Evolutionary conservation across 2,888 invertebrate genomes (phyloP), one percentile per base, ranked within the genome.

Genomic region (Cerastis leucographa): DNA sequence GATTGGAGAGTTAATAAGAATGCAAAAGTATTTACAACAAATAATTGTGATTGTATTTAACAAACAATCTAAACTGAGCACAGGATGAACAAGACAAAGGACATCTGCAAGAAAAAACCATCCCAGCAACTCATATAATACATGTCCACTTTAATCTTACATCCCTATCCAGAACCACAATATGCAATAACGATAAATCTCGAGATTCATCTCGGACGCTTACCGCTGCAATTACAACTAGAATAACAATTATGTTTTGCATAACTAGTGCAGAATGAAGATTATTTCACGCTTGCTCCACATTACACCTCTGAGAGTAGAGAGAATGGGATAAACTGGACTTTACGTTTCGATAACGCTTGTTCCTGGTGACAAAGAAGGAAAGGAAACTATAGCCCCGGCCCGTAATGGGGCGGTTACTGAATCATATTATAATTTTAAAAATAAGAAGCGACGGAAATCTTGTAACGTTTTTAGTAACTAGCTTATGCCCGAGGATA

Each of bases 171-270:
- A 69, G 17, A 51, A 62, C 51, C 46, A 76, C 71, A 78, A 66
- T 40, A 62, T 61, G 78, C 76, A 86, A 77, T 86, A 81, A 80
- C 81, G 29, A 70, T 86, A 80, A 84, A 84, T 86, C 65, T 65
- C 35, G 40, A 88, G 73, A 71, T 67, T 72, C 65, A 81, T 78
- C 80, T 82, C 72, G 54, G 40, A 68, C 22, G 35, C 65, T 72
- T 17, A 65, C 71, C 40, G 17, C 29, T 65, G 73, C 69, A 83
- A 83, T 86, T 86, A 83, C 71, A 59, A 29, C 69, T 61, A 49
- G 59, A 64, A 77, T 77, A 83, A 77, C 78, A 71, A 77, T 83
- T 46, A 74, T 68, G 56, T 74, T 81, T 81, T 81, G 62, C 71
- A 71, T 62, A 74, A 69, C 73, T 14, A 14, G 69, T 69, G n/a